These are phyloP conservation scores for Eulimnadia texana DNA, from an alignment of 1,140 invertebrate genomes.

Conservation along the genomic window DNA sequence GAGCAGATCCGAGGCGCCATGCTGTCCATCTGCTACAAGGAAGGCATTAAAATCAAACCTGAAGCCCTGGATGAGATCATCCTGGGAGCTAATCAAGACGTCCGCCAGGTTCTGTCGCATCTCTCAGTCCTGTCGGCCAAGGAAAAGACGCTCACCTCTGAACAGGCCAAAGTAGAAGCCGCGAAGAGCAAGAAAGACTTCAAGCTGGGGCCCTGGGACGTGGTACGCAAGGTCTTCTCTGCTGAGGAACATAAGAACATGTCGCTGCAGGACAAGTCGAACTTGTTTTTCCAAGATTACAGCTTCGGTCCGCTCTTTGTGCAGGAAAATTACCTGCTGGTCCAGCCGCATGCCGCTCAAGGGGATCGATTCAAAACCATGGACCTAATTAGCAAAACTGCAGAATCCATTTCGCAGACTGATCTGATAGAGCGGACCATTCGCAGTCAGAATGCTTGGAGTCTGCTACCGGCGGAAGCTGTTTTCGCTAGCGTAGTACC, in stretches of 20 bases:
- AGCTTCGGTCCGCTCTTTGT: constrained; percentile 87
- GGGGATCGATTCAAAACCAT: constrained; percentile 34
- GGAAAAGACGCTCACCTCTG: constrained; percentile 30
- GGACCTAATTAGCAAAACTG: constrained; percentile 53
- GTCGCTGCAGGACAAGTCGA: constrained; percentile 69
- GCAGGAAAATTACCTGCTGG: constrained; percentile 88
- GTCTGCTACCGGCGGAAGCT: constrained; percentile 78
- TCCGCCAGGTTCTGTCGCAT: constrained; percentile 82
- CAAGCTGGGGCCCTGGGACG: constrained; percentile 87
- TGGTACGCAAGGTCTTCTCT: constrained; percentile 74
- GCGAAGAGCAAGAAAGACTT: constrained; percentile 53
- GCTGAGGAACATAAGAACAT: constrained; percentile 65
- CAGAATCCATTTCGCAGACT: constrained; percentile 68
- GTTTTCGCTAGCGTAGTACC: constrained; percentile 84
- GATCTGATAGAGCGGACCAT: constrained; percentile 75
- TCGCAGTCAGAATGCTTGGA: constrained; percentile 63
- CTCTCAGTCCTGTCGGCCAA: constrained; percentile 58
- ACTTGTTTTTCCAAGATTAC: constrained; percentile 96
- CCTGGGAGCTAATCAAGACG: constrained; percentile 73
- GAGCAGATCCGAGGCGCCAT: constrained; percentile 85
- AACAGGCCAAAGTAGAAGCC: constrained; percentile 36
- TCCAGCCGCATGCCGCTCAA: constrained; percentile 46
- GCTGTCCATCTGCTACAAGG: constrained; percentile 82
- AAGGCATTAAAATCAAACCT: constrained; percentile 64
- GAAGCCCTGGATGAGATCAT: constrained; percentile 73